Percentiles rank a stretch among this genome's conserved stretches.
Conservation (phyloP, 1,140 invertebrate species). For the Drosophila bocqueti region DNA sequence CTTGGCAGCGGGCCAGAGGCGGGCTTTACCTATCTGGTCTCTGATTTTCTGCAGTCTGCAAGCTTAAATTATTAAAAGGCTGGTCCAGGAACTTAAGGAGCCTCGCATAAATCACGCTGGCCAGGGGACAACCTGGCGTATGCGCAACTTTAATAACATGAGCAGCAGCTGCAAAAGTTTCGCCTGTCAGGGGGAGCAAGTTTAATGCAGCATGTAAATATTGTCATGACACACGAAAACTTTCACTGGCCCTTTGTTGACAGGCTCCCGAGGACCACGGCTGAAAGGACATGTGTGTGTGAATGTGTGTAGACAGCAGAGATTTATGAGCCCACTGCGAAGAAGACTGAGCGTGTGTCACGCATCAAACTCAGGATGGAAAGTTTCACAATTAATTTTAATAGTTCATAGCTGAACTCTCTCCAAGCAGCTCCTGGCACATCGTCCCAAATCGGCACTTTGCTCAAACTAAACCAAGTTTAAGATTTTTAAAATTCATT, state of each 20-base stretch:
- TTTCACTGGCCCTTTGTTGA: slow-evolving; percentile 74
- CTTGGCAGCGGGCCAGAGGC: slow-evolving; percentile 58
- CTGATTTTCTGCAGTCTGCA: slow-evolving; percentile 56
- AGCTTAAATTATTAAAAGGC: slow-evolving; percentile 76
- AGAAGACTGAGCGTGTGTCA: slow-evolving; percentile 54
- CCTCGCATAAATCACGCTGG: slow-evolving; percentile 74
- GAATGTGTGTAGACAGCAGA: slow-evolving; percentile 40
- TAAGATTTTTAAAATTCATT: not conserved
- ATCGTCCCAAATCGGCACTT: not conserved
- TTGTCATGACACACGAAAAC: slow-evolving; percentile 78
- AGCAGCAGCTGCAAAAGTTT: slow-evolving; percentile 52
- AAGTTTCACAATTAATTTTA: slow-evolving; percentile 78
- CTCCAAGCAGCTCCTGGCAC: slow-evolving; percentile 1
- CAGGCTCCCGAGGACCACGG: slow-evolving; percentile 48
- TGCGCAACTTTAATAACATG: slow-evolving; percentile 70
- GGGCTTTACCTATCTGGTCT: slow-evolving; percentile 29
- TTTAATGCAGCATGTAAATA: slow-evolving; percentile 83
- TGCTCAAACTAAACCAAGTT: not conserved
- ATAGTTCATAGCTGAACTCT: slow-evolving; percentile 54
- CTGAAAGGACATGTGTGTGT: slow-evolving; percentile 14
- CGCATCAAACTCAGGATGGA: slow-evolving; percentile 40
- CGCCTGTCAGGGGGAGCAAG: slow-evolving; percentile 53
- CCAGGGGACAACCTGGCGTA: slow-evolving; percentile 72
- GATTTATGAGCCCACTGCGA: slow-evolving; percentile 49
- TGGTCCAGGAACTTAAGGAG: slow-evolving; percentile 49